Base-by-base conservation (phyloP, 2,888 invertebrate species). In the Ectemnius cavifrons region DNA sequence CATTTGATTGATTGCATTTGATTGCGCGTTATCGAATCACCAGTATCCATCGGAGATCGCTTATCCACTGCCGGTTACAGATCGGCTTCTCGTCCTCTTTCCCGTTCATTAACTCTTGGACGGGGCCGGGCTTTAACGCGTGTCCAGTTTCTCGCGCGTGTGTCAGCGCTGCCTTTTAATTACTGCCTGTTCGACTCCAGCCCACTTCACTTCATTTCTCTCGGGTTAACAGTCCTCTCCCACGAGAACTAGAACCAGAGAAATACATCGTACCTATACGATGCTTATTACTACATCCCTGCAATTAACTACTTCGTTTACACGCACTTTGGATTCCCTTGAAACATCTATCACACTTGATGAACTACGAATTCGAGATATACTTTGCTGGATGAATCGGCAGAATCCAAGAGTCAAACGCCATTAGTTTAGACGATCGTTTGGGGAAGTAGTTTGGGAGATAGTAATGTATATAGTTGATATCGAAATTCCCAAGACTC, bases 1-100 rank as follows among this genome's bases (percentile, higher is more conserved):
- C 68, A 75, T 77, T 75, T 77, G 75, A 77, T 77, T 68, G 77
- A 77, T 77, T 71, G 71, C 75, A 62, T 76, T 71, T 71, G 76
- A 76, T 76, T 71, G 75, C 71, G 71, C 65, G 65, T 67, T 75
- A 71, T 75, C 64, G 75, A 63, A 75, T 72, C 66, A 58, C 64
- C 61, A 62, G 69, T 69, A 76, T 71, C 70, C 58, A 76, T 77
- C 77, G 58, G 63, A 76, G 77, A 76, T 77, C 76, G 69, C 62
- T 77, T 71, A 77, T 72, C 77, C n/a, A 11, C 46, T 14, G 52
- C 52, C 52, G 52, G 14, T 13, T 16, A 52, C 52, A 37, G 37
- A 37, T n/a, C 18, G 52, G 16, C 18, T 18, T 16, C 18, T 52
- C 52, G 16, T 18, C 52, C n/a, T 52, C 16, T 18, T 52, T n/a